Percentiles rank a stretch among this genome's conserved stretches.
Conservation (phyloP, 2,888 invertebrate genomes). For the Malthinus flaveolus region DNA sequence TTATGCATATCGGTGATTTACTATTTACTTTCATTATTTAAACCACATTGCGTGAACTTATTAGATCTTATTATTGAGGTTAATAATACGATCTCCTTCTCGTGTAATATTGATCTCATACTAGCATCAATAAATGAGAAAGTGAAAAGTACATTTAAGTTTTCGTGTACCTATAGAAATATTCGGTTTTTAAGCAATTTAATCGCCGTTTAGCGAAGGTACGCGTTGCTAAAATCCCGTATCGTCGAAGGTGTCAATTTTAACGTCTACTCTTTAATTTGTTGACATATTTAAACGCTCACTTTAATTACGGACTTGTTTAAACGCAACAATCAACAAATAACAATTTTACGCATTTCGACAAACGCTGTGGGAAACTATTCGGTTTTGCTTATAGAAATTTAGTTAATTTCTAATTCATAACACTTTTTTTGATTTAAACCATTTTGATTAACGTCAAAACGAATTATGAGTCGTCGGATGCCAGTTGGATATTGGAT, state of each 20-base stretch:
- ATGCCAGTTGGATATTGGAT: too few species aligned
- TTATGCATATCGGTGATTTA: conserved; percentile 3
- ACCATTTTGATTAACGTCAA: too few species aligned
- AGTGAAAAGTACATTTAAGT: neutral
- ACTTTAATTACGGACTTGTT: too few species aligned
- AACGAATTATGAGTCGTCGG: too few species aligned
- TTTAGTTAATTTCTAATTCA: too few species aligned
- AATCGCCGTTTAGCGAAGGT: neutral
- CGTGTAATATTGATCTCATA: neutral
- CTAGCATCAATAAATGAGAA: conserved; percentile 1
- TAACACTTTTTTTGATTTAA: too few species aligned
- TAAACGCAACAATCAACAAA: too few species aligned
- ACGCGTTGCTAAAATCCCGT: neutral
- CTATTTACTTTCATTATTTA: conserved; percentile 5
- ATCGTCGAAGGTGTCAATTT: neutral
- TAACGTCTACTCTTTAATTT: neutral
- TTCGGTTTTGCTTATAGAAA: too few species aligned
- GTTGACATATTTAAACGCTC: too few species aligned
- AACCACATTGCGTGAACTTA: conserved; percentile 4
- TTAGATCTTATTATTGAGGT: conserved; percentile 4
- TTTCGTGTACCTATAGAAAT: neutral
- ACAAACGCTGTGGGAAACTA: too few species aligned
- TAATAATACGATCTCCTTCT: conserved; percentile 2
- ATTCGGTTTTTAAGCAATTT: neutral
- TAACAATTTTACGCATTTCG: too few species aligned